A percentile compares a stretch with the other conserved stretches of the same genome.
Evolutionary conservation across 2,888 invertebrate genomes (phyloP).

Genomic region (Eubasilissa splendida): DNA sequence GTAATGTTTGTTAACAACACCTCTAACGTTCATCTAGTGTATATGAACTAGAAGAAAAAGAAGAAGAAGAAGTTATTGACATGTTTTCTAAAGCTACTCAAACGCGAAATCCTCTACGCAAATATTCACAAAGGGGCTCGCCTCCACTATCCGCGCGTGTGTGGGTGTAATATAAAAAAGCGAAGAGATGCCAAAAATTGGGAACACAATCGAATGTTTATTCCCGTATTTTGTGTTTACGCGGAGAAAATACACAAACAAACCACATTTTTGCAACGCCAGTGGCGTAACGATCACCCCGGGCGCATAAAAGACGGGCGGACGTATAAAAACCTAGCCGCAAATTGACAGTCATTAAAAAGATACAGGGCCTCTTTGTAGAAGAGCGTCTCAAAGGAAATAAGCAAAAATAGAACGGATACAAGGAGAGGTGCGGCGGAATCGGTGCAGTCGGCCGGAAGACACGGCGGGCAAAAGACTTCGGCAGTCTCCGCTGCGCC

Average conservation of each 20-base stretch:
- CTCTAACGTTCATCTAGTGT: too few species aligned
- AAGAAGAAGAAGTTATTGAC: too few species aligned
- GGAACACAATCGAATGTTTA: constrained; percentile 17
- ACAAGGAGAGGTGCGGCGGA: constrained; percentile 22
- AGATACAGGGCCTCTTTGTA: constrained; percentile 52
- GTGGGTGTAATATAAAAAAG: background rate
- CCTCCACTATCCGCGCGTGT: too few species aligned
- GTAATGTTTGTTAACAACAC: too few species aligned
- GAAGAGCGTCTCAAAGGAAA: constrained; percentile 50
- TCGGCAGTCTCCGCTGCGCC: background rate
- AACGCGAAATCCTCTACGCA: too few species aligned
- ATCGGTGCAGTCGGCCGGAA: constrained; percentile 30
- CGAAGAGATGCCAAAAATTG: constrained; percentile 13
- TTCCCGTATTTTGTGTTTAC: constrained; percentile 12
- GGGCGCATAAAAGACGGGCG: constrained; percentile 24
- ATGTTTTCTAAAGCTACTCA: too few species aligned
- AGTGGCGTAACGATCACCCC: constrained; percentile 27
- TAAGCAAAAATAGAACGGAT: constrained; percentile 47
- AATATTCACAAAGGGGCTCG: too few species aligned
- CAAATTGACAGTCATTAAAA: constrained; percentile 58
- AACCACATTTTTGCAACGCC: constrained; percentile 16
- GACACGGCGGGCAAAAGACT: constrained; percentile 16
- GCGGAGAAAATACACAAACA: constrained; percentile 29
- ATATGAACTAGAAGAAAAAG: too few species aligned
- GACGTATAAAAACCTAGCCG: constrained; percentile 35